Conservation (phyloP, 2,888 invertebrate species). For the Pterobdella sp. region DNA sequence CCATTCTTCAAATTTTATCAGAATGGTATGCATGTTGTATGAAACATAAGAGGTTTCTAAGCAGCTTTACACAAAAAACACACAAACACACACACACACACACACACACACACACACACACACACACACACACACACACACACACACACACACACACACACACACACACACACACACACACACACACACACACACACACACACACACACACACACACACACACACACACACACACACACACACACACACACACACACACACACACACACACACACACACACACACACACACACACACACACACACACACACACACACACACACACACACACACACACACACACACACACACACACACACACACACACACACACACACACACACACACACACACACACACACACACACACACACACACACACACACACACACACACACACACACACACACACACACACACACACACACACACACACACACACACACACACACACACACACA, state of each 20-base stretch:
- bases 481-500: slow-evolving; percentile 21
- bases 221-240: slow-evolving; percentile 29
- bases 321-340: slow-evolving; percentile 30
- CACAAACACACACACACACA: slow-evolving; percentile 26
- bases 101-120: slow-evolving; percentile 26
- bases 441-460: slow-evolving; percentile 30
- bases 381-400: slow-evolving; percentile 32
- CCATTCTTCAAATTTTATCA: no score
- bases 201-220: slow-evolving; percentile 34
- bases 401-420: slow-evolving; percentile 30
- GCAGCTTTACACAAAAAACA: no score
- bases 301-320: slow-evolving; percentile 33
- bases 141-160: slow-evolving; percentile 21
- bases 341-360: slow-evolving; percentile 33
- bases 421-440: slow-evolving; percentile 29
- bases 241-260: slow-evolving; percentile 31
- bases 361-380: slow-evolving; percentile 31
- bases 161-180: slow-evolving; percentile 28
- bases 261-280: slow-evolving; percentile 32
- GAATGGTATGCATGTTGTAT: no score
- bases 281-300: slow-evolving; percentile 32
- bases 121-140: slow-evolving; percentile 30
- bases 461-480: slow-evolving; percentile 30
- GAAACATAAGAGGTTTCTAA: no score
- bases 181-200: slow-evolving; percentile 32